phyloP scores from a whole-genome alignment of 2,888 invertebrate genomes.

The Zhuqinia jingwanae region DNA sequence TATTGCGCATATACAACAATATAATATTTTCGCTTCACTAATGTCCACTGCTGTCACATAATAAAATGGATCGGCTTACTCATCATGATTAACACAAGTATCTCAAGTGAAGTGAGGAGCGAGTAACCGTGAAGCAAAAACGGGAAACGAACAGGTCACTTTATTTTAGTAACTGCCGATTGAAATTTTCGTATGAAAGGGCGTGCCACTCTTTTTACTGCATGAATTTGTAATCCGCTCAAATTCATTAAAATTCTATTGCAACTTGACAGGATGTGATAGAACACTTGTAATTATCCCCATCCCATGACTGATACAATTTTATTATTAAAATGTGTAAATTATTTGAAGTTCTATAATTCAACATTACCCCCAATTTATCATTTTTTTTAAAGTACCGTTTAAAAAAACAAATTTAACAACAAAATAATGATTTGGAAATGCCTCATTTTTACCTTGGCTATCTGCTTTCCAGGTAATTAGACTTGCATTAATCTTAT shows the following conservation, averaged over 20 bases:
- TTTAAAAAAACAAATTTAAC: too few species aligned
- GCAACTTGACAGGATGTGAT: conserved; percentile 12
- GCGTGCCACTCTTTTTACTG: conserved; percentile 11
- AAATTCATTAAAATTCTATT: not conserved
- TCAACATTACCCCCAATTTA: not conserved
- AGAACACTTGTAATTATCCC: not conserved
- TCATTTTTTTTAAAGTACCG: not conserved
- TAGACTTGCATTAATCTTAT: too few species aligned
- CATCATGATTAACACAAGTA: not conserved
- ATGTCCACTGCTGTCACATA: not conserved
- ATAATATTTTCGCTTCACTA: not conserved
- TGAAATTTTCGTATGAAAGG: not conserved
- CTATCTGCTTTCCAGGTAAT: conserved; percentile 56
- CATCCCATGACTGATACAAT: conserved; percentile 40
- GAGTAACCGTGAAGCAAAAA: not conserved
- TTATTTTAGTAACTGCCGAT: conserved; percentile 14
- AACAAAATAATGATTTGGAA: conserved; percentile 46
- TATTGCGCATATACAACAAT: not conserved
- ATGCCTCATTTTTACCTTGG: conserved; percentile 38
- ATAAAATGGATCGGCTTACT: not conserved
- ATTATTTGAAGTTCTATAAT: conserved; percentile 13
- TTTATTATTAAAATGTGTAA: conserved; percentile 50
- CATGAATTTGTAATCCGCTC: conserved; percentile 12
- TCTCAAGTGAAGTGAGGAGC: too few species aligned
- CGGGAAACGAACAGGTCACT: conserved; percentile 7